phyloP scores from a whole-genome alignment of 2,113 vertebrate genomes.

The Brachirus orientalis region DNA sequence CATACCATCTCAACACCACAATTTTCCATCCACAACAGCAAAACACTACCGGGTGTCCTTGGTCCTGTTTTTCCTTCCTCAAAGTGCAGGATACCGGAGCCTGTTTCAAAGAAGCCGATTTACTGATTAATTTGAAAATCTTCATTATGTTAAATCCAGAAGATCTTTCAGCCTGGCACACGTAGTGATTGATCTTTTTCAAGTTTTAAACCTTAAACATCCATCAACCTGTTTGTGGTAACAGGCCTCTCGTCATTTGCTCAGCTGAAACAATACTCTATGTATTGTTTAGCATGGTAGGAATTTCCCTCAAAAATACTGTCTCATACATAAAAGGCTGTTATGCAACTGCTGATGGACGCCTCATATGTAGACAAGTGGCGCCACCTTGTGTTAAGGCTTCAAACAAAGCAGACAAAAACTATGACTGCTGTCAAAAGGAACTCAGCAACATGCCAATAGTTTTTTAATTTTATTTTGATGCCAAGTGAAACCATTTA shows the following conservation, averaged over 20 bases:
- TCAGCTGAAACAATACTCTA: slow-evolving; percentile 14
- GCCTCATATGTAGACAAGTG: slow-evolving; percentile 2
- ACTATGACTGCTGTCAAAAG: no score
- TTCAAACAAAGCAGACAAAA: accelerated
- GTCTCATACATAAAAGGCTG: background rate
- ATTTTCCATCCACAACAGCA: slow-evolving; percentile 78
- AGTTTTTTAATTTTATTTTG: no score
- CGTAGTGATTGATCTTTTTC: background rate
- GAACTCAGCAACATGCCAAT: no score
- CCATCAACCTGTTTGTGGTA: slow-evolving; percentile 1
- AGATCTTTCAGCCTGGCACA: background rate
- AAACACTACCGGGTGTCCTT: slow-evolving; percentile 73
- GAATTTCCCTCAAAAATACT: slow-evolving; percentile 30
- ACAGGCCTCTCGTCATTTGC: slow-evolving; percentile 9
- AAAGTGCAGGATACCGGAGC: background rate
- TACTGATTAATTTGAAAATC: slow-evolving; percentile 28
- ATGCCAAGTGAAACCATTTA: background rate
- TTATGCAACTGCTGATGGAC: slow-evolving; percentile 31
- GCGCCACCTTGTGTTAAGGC: slow-evolving; percentile 50
- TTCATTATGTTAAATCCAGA: slow-evolving; percentile 6
- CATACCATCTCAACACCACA: slow-evolving; percentile 76
- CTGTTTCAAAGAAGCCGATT: slow-evolving; percentile 18
- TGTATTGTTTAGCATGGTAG: slow-evolving; percentile 33
- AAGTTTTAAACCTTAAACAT: background rate
- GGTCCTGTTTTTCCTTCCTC: background rate